phyloP scores from a whole-genome alignment of 1,140 invertebrate species.

The Coelopa frigida region DNA sequence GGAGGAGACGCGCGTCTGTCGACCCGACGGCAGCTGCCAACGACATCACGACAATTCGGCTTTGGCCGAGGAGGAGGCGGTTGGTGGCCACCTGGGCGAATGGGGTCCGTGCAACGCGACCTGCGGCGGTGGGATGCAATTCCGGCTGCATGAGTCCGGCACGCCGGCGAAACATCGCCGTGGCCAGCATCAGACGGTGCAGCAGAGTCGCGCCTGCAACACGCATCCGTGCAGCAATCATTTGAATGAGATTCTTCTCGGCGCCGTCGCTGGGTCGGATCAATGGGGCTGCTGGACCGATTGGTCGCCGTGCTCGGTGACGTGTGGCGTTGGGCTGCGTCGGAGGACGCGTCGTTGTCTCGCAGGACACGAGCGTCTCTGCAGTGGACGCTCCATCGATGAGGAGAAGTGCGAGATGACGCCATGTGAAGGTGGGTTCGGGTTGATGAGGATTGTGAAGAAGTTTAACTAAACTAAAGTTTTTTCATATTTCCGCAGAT shows the following conservation, averaged over 20 bases:
- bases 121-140: conserved; percentile 74
- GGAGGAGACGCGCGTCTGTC: conserved; percentile 71
- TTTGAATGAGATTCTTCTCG: conserved; percentile 31
- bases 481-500: conserved; percentile 37
- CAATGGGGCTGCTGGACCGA: conserved; percentile 79
- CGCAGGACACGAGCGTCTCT: conserved; percentile 47
- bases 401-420: conserved; percentile 55
- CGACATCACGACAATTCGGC: conserved; percentile 18
- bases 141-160: conserved; percentile 49
- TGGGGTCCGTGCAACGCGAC: conserved; percentile 71
- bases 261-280: conserved; percentile 21
- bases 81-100: conserved; percentile 64
- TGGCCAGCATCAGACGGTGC: conserved; percentile 24
- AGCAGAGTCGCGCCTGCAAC: conserved; percentile 66
- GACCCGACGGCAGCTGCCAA: conserved; percentile 53
- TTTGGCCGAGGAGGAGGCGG: no score
- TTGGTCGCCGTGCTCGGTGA: conserved; percentile 69
- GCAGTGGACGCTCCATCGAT: conserved; percentile 49
- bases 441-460: background rate
- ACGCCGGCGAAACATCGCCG: conserved; percentile 55
- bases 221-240: conserved; percentile 55
- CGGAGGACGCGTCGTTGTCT: conserved; percentile 55
- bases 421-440: conserved; percentile 51
- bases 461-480: conserved; percentile 17
- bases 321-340: conserved; percentile 62